phyloP scores from a whole-genome alignment of 2,797 vertebrate species.

The Halcyon badia region DNA sequence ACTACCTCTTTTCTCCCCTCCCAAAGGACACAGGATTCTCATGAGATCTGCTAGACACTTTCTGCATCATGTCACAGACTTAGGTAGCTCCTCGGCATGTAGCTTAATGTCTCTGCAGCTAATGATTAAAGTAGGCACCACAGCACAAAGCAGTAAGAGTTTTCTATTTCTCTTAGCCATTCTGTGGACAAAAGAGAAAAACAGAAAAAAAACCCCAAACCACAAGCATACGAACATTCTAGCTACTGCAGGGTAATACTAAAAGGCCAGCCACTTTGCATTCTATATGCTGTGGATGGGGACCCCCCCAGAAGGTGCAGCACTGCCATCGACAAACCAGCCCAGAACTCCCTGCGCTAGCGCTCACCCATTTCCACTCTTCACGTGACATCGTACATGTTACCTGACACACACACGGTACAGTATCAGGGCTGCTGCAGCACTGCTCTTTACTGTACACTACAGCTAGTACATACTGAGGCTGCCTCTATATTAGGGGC shows the following conservation, averaged over 20 bases:
- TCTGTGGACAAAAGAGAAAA: neutral
- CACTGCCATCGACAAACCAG: neutral
- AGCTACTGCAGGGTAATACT: neutral
- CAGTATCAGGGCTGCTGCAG: neutral
- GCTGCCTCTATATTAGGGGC: neutral
- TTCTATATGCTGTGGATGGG: fast-evolving
- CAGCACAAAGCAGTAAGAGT: neutral
- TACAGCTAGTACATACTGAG: too few relatives aligned
- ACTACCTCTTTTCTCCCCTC: neutral
- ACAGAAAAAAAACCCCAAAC: neutral
- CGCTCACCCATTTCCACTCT: neutral
- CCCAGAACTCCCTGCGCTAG: neutral
- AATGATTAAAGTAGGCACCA: neutral
- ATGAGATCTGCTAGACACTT: neutral
- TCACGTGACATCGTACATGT: fast-evolving
- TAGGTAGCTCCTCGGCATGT: fast-evolving
- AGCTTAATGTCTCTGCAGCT: neutral
- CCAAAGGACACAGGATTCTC: neutral
- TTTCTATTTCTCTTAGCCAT: neutral
- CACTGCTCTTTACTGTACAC: fast-evolving
- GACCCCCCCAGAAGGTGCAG: neutral
- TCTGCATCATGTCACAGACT: neutral
- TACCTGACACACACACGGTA: fast-evolving
- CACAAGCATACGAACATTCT: neutral
- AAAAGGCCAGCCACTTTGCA: neutral